Conservation (phyloP, 2,888 invertebrate species). For the Ferrisia virgata region DNA sequence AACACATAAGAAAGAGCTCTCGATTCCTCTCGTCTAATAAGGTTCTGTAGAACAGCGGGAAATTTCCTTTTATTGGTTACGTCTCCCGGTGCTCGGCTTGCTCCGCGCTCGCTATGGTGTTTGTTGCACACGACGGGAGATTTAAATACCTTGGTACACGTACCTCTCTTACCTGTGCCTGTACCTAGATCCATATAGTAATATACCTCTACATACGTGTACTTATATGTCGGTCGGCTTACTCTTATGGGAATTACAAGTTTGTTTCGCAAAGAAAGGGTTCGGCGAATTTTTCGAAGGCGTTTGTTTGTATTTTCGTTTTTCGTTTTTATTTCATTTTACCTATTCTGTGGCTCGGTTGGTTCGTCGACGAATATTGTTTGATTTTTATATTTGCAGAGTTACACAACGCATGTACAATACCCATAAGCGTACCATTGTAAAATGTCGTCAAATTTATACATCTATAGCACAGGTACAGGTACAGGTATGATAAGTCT, state of each 20-base stretch:
- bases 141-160: neutral
- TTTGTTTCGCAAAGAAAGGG: neutral
- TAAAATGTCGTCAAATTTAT: no score
- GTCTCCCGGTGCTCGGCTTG: neutral
- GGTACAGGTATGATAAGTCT: neutral
- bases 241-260: neutral
- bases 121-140: neutral
- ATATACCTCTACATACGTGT: no score
- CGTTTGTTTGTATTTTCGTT: no score
- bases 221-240: no score
- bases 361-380: neutral
- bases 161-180: neutral
- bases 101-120: neutral
- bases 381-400: neutral
- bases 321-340: no score
- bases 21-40: conserved; percentile 22
- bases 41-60: neutral
- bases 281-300: neutral
- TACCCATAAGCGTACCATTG: no score
- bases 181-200: no score
- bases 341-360: neutral
- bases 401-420: no score
- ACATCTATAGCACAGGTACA: no score
- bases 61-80: conserved; percentile 20
- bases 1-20: neutral